Evolutionary conservation across 2,113 vertebrate genomes (phyloP).

Genomic region (Ivindomyrus marchei): DNA sequence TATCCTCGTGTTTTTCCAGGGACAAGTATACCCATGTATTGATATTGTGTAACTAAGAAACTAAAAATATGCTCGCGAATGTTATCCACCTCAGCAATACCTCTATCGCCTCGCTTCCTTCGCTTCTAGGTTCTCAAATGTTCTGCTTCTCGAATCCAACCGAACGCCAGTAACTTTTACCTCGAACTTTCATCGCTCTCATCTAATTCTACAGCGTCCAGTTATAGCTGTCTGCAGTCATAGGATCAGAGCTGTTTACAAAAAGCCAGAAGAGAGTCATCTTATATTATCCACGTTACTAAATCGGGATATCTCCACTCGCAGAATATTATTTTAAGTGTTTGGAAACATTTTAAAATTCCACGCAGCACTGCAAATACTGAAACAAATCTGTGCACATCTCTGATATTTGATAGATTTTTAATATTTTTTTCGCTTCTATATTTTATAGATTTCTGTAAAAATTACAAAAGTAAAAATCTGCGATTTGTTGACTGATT

Average conservation of each 20-base stretch:
- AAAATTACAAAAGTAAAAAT: background rate
- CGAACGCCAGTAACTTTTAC: slow-evolving; percentile 29
- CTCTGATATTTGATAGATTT: background rate
- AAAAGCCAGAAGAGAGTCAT: background rate
- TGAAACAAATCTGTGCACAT: background rate
- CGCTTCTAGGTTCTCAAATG: slow-evolving; percentile 2
- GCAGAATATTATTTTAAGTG: background rate
- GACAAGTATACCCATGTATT: background rate
- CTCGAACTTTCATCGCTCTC: slow-evolving; percentile 39
- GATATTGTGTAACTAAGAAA: slow-evolving; percentile 4
- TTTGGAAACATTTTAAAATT: background rate
- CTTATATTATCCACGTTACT: slow-evolving; percentile 20
- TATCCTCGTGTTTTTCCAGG: slow-evolving; percentile 10
- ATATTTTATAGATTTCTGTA: background rate
- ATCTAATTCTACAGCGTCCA: slow-evolving; percentile 32
- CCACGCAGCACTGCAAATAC: background rate
- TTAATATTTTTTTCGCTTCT: background rate
- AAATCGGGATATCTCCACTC: slow-evolving; percentile 1
- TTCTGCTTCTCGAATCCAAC: slow-evolving; percentile 14
- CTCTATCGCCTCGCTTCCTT: background rate
- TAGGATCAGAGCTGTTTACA: slow-evolving; percentile 29
- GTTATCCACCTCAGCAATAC: background rate
- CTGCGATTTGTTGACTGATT: background rate
- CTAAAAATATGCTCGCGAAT: background rate
- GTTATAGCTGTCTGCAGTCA: slow-evolving; percentile 29